Conservation (phyloP, 2,113 vertebrate species). For the Alaudala cheleensis region DNA sequence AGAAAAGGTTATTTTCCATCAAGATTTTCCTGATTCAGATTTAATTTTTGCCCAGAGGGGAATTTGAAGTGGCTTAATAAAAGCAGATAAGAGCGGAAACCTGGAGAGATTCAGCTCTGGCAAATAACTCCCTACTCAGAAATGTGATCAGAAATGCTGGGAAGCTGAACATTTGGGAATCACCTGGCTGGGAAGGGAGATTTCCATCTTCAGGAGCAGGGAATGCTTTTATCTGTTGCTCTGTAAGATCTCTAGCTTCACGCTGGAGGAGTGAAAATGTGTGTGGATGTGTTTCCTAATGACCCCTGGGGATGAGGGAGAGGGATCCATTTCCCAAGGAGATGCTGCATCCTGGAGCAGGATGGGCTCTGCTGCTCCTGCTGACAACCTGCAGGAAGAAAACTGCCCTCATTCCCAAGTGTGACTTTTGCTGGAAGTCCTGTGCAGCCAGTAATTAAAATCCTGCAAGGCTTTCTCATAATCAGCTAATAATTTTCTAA, state of each 20-base stretch:
- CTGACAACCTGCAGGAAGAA: background rate
- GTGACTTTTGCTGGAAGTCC: background rate
- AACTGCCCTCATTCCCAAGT: accelerated
- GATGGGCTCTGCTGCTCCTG: background rate
- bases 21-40: background rate
- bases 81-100: background rate
- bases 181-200: background rate
- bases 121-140: background rate
- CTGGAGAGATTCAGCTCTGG: background rate
- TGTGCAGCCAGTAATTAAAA: background rate
- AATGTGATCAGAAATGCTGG: background rate
- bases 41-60: background rate
- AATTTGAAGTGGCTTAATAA: background rate
- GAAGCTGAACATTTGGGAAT: background rate
- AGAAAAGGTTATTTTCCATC: background rate
- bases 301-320: background rate
- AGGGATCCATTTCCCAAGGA: background rate
- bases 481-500: background rate
- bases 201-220: background rate
- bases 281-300: accelerated
- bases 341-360: background rate
- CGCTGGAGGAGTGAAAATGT: background rate
- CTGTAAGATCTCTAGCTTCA: background rate
- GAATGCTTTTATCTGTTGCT: background rate
- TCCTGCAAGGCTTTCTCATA: background rate